These are phyloP conservation scores for Chouioia cunea DNA, from an alignment of 2,888 invertebrate genomes.

Conservation along the genomic window DNA sequence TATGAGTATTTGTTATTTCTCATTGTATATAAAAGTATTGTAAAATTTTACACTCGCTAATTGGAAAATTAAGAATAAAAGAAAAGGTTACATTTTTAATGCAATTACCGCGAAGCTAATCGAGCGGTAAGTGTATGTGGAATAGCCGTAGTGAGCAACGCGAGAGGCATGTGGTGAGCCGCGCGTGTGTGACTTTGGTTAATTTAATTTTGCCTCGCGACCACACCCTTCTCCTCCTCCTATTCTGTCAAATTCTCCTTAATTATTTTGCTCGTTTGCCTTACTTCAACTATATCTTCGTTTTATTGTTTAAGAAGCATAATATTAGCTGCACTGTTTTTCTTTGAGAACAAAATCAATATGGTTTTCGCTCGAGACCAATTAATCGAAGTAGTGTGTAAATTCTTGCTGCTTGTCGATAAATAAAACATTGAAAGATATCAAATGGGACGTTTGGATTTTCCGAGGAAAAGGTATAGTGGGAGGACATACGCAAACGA, in stretches of 20 bases:
- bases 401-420: no score
- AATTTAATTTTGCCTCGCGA: slow-evolving; percentile 42
- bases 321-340: no score
- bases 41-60: background rate
- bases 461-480: background rate
- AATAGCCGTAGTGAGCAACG: background rate
- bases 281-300: slow-evolving; percentile 7
- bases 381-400: no score
- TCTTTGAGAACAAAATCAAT: no score
- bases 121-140: background rate
- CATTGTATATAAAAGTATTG: no score
- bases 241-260: slow-evolving; percentile 11
- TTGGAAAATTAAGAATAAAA: background rate
- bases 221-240: slow-evolving; percentile 32
- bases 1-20: no score
- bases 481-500: slow-evolving; percentile 5
- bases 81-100: background rate
- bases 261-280: slow-evolving; percentile 10
- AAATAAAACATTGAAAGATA: no score
- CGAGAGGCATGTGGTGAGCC: slow-evolving; percentile 42
- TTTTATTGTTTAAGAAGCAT: no score
- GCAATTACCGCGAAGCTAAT: background rate
- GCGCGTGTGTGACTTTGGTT: slow-evolving; percentile 33
- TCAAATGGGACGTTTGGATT: background rate
- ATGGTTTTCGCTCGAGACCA: no score